A percentile compares a stretch with the other conserved stretches of the same genome.
phyloP scores from a whole-genome alignment of 1,140 invertebrate species.

The Panagrolaimus sp. region DNA sequence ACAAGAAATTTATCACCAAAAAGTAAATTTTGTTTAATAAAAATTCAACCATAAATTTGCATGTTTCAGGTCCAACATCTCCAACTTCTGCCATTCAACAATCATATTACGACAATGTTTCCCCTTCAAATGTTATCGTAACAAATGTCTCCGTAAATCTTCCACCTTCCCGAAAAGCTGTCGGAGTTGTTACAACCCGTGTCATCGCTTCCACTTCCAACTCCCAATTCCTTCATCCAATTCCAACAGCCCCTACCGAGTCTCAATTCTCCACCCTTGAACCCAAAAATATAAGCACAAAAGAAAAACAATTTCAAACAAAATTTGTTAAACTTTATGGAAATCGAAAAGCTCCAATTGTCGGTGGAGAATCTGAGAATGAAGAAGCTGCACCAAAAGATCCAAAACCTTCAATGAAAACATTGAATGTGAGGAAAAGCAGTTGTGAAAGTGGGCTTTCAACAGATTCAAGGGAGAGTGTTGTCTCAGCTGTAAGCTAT shows the following conservation, averaged over 20 bases:
- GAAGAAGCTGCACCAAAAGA: conserved; percentile 3
- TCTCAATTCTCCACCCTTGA: neutral
- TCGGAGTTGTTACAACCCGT: conserved; percentile 8
- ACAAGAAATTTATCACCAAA: too few species aligned
- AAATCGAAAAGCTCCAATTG: conserved; percentile 2
- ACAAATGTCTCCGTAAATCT: neutral
- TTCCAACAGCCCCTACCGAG: neutral
- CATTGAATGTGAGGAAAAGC: conserved; percentile 18
- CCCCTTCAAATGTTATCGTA: neutral
- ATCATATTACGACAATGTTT: neutral
- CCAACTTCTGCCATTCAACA: neutral
- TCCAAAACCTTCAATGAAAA: conserved; percentile 20
- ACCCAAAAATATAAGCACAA: neutral
- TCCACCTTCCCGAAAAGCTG: neutral
- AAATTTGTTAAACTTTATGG: neutral
- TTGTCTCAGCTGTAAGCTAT: conserved; percentile 19
- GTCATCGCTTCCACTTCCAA: neutral
- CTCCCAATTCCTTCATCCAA: neutral
- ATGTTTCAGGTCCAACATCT: neutral
- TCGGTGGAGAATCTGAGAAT: neutral
- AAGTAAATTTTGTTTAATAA: too few species aligned
- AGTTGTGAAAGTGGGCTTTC: neutral
- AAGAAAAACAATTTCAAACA: neutral
- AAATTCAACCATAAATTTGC: neutral
- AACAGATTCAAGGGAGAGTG: conserved; percentile 13